phyloP scores from a whole-genome alignment of 1,140 invertebrate genomes.

The Drosophila quadrilineata region DNA sequence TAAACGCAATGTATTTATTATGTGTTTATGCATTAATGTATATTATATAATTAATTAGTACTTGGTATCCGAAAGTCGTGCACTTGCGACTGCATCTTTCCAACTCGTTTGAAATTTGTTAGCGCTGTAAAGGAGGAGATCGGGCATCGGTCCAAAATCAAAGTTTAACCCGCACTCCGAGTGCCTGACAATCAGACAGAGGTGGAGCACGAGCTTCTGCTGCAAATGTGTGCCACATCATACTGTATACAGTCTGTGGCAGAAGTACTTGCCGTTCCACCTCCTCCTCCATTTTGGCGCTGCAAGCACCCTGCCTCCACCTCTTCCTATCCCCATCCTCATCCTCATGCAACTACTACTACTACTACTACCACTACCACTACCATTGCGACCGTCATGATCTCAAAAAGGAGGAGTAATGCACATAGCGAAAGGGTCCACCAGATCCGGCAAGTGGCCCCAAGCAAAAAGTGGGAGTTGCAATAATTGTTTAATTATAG shows the following conservation, averaged over 20 bases:
- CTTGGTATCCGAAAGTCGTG: too few relatives aligned
- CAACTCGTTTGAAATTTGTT: not conserved
- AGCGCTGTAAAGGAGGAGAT: not conserved
- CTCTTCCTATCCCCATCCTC: too few relatives aligned
- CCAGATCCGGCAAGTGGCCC: slow-evolving; percentile 64
- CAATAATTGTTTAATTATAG: slow-evolving; percentile 82
- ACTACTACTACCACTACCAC: slow-evolving; percentile 44
- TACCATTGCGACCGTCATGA: slow-evolving; percentile 53
- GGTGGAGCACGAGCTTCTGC: slow-evolving; percentile 68
- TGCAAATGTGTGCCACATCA: slow-evolving; percentile 50
- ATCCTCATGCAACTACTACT: too few relatives aligned
- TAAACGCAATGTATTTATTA: too few relatives aligned
- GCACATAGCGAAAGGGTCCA: slow-evolving; percentile 78
- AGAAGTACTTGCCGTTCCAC: slow-evolving; percentile 60
- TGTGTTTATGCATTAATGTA: too few relatives aligned
- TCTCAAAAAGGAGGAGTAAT: slow-evolving; percentile 81
- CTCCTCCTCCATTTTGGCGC: slow-evolving; percentile 20
- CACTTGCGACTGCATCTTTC: not conserved
- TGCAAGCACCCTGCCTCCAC: slow-evolving; percentile 5
- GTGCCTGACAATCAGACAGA: slow-evolving; percentile 55
- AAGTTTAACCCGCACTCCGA: not conserved
- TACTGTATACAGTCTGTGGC: slow-evolving; percentile 44
- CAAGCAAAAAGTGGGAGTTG: slow-evolving; percentile 81
- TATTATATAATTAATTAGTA: too few relatives aligned
- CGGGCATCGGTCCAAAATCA: slow-evolving; percentile 23